Conservation (phyloP, 1,140 invertebrate genomes). For the Philopotamus ludificatus region DNA sequence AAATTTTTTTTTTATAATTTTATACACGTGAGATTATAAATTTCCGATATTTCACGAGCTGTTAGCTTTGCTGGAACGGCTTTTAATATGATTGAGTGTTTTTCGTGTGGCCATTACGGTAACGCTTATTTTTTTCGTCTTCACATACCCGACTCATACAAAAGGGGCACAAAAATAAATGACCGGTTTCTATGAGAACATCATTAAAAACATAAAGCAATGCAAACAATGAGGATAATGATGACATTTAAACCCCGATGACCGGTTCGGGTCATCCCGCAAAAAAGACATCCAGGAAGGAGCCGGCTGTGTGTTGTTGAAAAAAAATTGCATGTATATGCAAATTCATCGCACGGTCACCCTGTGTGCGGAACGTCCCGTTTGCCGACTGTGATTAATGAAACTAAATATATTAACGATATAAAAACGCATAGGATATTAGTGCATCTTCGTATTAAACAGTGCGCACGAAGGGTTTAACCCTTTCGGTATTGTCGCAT, state of each 20-base stretch:
- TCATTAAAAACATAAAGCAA: not conserved
- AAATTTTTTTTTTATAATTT: too few species aligned
- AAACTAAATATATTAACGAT: too few species aligned
- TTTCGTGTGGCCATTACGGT: not conserved
- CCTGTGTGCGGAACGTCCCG: not conserved
- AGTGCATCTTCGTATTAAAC: too few species aligned
- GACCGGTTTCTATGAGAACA: conserved; percentile 16
- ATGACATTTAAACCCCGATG: conserved; percentile 3
- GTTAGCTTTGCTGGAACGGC: conserved; percentile 14
- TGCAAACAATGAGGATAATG: conserved; percentile 5
- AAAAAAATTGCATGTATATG: not conserved
- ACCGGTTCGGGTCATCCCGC: not conserved
- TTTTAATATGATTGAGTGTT: conserved; percentile 16
- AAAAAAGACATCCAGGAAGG: not conserved
- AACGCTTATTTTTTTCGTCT: not conserved
- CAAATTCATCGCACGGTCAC: not conserved
- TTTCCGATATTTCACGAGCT: conserved; percentile 18
- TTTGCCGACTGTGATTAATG: too few species aligned
- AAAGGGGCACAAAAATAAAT: conserved; percentile 15
- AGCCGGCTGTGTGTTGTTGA: not conserved
- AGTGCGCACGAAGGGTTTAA: too few species aligned
- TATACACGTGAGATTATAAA: conserved; percentile 15
- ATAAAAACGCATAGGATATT: too few species aligned
- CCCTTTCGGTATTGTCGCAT: too few species aligned
- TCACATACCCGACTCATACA: too few species aligned